Base-by-base conservation (phyloP, 2,113 vertebrate species). In the Synodontis membranacea region DNA sequence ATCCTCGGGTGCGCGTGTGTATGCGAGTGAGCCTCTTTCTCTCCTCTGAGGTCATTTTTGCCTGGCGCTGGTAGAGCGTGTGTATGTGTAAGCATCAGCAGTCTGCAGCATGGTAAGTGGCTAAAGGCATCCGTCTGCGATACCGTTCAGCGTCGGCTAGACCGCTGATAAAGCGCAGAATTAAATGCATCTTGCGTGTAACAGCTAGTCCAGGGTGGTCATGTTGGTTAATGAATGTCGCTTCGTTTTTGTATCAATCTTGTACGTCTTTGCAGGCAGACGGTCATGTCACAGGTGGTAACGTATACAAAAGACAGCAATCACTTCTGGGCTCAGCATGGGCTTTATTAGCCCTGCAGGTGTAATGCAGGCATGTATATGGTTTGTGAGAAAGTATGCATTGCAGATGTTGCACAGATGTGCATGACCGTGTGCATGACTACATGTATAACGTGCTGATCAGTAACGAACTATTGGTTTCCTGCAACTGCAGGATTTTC, bases 71-170 rank as follows among this genome's bases (percentile, higher is more conserved):
- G 34, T 83, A 2, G 82, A 25, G 82, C 52, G 62, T 84, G 82
- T 48, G 66, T 42, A 50, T 80, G 46, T n/a, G 44, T 80, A 64
- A 68, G 86, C 50, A 34, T 88, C 86, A 82, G 68, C 72, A 75
- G 79, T 90, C 92, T 89, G 91, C 91, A 86, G 88, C 88, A 93
- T 93, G 93, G 92, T 93, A 91, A 92, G 93, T 90, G 82, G 46
- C 87, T 88, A 89, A 0, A 84, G 87, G 75, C 87, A 12, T 88
- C 86, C 90, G 83, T 89, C 84, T 89, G 85, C 70, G 85, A 82
- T 90, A 89, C 84, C 17, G 81, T 83, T 56, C 83, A 87, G 60
- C 52, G 83, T 9, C 1, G 60, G 62, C 31, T 54, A 79, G 14
- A 34, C 25, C 25, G 11, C 17, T 62, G 28, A 42, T 52, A 44